These are phyloP conservation scores for Styela plicata DNA, from an alignment of 23 tunicate genomes.

Conservation along the genomic window DNA sequence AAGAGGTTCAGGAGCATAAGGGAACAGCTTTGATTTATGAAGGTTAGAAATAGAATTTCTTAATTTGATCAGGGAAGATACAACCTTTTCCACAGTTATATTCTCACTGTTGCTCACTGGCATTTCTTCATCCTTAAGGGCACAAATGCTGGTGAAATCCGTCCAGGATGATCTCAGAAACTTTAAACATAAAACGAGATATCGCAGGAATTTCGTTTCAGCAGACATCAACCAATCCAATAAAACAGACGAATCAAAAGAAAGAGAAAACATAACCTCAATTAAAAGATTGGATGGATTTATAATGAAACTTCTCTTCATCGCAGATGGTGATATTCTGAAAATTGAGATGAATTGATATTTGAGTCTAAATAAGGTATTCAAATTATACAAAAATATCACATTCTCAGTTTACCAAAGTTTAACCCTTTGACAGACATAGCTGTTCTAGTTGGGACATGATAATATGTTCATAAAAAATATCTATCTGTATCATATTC, in stretches of 20 bases:
- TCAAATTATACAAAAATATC: too few species aligned
- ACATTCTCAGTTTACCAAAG: too few species aligned
- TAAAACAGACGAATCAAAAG: constrained; percentile 49
- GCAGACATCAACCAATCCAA: constrained; percentile 68
- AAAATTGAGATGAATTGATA: too few species aligned
- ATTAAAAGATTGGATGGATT: constrained; percentile 45
- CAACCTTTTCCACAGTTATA: neutral
- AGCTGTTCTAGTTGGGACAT: too few species aligned
- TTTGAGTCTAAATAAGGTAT: too few species aligned
- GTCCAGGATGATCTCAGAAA: constrained; percentile 11
- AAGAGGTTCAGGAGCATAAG: constrained; percentile 25
- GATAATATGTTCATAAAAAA: too few species aligned
- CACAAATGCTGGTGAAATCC: neutral
- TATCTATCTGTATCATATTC: too few species aligned
- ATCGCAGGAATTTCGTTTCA: constrained; percentile 61
- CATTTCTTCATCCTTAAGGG: neutral
- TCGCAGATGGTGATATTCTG: neutral
- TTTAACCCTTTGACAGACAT: too few species aligned
- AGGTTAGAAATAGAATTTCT: neutral
- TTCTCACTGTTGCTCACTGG: neutral
- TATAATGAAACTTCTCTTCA: neutral
- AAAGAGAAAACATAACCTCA: constrained; percentile 18
- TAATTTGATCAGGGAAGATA: neutral
- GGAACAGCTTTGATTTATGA: constrained; percentile 28
- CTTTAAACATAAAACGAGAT: constrained; percentile 37